Conservation (phyloP, 2,888 invertebrate species). For the Amphimallon solstitiale region DNA sequence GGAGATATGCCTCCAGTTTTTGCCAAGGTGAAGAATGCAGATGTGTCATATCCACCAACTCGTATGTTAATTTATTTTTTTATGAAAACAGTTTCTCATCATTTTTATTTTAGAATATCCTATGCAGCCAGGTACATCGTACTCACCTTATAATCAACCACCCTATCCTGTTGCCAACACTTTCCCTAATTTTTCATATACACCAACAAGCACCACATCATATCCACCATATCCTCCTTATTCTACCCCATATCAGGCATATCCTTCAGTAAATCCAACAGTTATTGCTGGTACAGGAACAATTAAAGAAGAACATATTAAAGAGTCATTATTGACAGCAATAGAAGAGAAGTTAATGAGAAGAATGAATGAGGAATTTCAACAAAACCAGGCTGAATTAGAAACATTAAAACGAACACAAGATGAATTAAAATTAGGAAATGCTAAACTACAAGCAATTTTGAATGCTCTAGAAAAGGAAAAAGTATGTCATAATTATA, state of each 20-base stretch:
- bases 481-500: constrained; percentile 60
- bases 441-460: constrained; percentile 82
- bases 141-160: constrained; percentile 38
- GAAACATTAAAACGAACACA: constrained; percentile 89
- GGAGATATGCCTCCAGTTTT: constrained; percentile 96
- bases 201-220: constrained; percentile 63
- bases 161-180: constrained; percentile 43
- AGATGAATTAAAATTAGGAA: constrained; percentile 86
- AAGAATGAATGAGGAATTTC: constrained; percentile 87
- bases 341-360: constrained; percentile 93
- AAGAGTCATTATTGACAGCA: constrained; percentile 92
- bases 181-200: constrained; percentile 63
- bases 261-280: constrained; percentile 56
- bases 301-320: constrained; percentile 95
- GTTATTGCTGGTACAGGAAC: constrained; percentile 73
- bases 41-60: constrained; percentile 38
- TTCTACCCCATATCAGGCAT: constrained; percentile 30
- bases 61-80: background rate
- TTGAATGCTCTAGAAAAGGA: constrained; percentile 80
- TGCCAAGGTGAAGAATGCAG: constrained; percentile 71
- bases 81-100: too few relatives aligned
- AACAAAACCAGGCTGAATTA: constrained; percentile 90
- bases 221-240: constrained; percentile 47
- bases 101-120: constrained; percentile 8
- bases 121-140: constrained; percentile 7